These are phyloP conservation scores for Cryptocephalus primarius DNA, from an alignment of 2,888 invertebrate species.

Conservation along the genomic window DNA sequence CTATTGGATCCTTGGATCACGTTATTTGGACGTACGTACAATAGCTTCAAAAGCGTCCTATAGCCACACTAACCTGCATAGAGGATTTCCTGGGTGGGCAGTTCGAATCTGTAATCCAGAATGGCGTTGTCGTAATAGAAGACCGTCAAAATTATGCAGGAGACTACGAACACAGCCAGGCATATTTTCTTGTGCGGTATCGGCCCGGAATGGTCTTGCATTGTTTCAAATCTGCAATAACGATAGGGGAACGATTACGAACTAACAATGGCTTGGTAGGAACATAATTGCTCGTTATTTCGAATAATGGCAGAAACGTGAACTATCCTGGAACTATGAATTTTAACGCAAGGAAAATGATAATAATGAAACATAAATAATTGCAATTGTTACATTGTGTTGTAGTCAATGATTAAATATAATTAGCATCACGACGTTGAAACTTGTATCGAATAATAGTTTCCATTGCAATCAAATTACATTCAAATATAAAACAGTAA, in stretches of 20 bases:
- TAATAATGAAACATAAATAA: slow-evolving; percentile 1
- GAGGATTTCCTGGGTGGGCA: neutral
- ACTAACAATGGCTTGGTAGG: slow-evolving; percentile 1
- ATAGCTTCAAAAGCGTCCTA: too few species aligned
- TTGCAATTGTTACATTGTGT: too few species aligned
- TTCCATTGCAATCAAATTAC: too few species aligned
- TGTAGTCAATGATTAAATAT: too few species aligned
- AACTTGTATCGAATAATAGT: too few species aligned
- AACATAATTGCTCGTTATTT: slow-evolving; percentile 4
- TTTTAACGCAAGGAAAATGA: slow-evolving; percentile 4
- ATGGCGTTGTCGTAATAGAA: slow-evolving; percentile 17
- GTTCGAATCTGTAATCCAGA: slow-evolving; percentile 8
- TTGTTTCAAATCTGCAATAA: slow-evolving; percentile 16
- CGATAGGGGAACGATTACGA: slow-evolving; percentile 2
- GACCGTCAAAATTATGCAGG: slow-evolving; percentile 13
- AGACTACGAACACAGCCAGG: slow-evolving; percentile 12
- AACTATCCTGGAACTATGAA: slow-evolving; percentile 1
- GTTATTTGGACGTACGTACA: too few species aligned
- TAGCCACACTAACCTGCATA: neutral
- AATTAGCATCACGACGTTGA: too few species aligned
- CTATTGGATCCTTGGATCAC: too few species aligned
- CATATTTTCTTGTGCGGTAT: slow-evolving; percentile 13
- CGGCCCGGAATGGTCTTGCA: slow-evolving; percentile 11
- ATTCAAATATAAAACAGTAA: too few species aligned
- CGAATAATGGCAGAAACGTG: slow-evolving; percentile 4